These are phyloP conservation scores for Euplagia quadripunctaria DNA, from an alignment of 2,888 invertebrate genomes.

Conservation along the genomic window DNA sequence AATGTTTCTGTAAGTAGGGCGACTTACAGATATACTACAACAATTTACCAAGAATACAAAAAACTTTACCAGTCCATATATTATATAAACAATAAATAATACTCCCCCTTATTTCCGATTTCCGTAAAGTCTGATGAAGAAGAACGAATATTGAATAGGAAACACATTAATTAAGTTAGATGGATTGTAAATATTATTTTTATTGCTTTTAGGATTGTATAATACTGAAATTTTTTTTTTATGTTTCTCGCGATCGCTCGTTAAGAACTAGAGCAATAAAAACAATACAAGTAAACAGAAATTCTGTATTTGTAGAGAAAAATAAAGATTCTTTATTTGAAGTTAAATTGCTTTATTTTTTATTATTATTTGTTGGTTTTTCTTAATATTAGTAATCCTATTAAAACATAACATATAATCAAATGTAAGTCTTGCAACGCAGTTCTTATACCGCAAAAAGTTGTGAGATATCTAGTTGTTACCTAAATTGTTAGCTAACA, in stretches of 20 bases:
- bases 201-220: conserved; percentile 9
- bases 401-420: too few species aligned
- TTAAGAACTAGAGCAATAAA: conserved; percentile 10
- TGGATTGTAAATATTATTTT: conserved; percentile 17
- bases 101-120: not conserved
- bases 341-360: conserved; percentile 9
- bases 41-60: not conserved
- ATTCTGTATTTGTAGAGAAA: not conserved
- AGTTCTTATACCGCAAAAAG: too few species aligned
- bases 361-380: not conserved
- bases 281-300: not conserved
- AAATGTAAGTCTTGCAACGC: too few species aligned
- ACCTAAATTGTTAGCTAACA: too few species aligned
- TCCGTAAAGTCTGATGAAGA: conserved; percentile 2
- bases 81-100: not conserved
- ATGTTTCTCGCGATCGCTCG: conserved; percentile 14
- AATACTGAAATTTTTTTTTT: conserved; percentile 7
- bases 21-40: not conserved
- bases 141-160: conserved; percentile 5
- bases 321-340: conserved; percentile 8
- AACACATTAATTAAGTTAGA: conserved; percentile 16
- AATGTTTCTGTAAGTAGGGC: not conserved
- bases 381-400: too few species aligned
- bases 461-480: too few species aligned
- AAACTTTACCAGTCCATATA: not conserved